phyloP scores from a whole-genome alignment of 1,140 invertebrate species.

The Eupeodes corollae region DNA sequence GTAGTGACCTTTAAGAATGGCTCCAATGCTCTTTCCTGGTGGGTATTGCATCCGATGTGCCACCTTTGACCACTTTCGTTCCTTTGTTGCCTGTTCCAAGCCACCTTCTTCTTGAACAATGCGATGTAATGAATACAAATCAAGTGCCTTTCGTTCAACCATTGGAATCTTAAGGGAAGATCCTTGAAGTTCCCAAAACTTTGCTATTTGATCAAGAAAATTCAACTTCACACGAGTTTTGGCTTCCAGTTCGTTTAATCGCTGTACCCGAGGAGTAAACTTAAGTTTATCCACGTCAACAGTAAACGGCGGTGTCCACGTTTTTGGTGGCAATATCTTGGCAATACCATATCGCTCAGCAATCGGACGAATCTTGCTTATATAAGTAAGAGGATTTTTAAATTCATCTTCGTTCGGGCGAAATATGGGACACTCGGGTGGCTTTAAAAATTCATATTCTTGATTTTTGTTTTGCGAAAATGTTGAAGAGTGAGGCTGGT shows the following conservation, averaged over 20 bases:
- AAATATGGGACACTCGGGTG: constrained; percentile 77
- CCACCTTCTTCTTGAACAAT: constrained; percentile 78
- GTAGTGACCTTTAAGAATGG: constrained; percentile 74
- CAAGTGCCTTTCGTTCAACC: constrained; percentile 81
- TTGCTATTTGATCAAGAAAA: constrained; percentile 88
- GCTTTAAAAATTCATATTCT: constrained; percentile 64
- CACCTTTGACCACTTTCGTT: constrained; percentile 79
- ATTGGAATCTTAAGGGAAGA: constrained; percentile 80
- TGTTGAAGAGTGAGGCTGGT: neutral
- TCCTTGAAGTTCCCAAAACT: constrained; percentile 93
- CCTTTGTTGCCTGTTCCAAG: constrained; percentile 63
- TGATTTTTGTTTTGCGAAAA: constrained; percentile 33
- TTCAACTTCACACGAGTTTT: constrained; percentile 87
- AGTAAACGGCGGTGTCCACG: constrained; percentile 93
- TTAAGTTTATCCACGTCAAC: constrained; percentile 88
- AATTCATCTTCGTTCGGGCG: constrained; percentile 80
- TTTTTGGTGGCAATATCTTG: constrained; percentile 81
- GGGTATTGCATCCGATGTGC: constrained; percentile 69
- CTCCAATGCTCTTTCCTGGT: constrained; percentile 61
- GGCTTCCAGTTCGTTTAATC: constrained; percentile 86
- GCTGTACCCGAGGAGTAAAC: constrained; percentile 88
- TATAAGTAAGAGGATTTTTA: constrained; percentile 75
- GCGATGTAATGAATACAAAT: constrained; percentile 79
- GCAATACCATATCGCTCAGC: constrained; percentile 83
- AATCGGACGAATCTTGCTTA: constrained; percentile 72